These are phyloP conservation scores for Psammodynastes pulverulentus DNA, from an alignment of 2,113 vertebrate genomes.

Conservation along the genomic window DNA sequence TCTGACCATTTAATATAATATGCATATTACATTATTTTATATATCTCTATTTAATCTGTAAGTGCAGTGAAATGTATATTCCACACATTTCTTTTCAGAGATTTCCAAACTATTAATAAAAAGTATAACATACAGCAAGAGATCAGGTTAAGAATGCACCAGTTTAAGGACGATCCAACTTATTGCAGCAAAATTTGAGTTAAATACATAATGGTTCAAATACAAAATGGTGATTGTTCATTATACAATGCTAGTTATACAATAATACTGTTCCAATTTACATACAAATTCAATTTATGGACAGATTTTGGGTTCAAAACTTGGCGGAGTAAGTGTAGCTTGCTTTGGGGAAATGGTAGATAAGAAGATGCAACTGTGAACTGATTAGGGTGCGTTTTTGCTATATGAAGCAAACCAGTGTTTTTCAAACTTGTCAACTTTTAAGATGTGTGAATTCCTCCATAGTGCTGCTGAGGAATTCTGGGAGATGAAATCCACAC, in stretches of 20 bases:
- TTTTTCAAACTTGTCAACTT: background rate
- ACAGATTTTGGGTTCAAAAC: background rate
- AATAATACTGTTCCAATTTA: background rate
- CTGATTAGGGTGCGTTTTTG: background rate
- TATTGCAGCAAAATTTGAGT: background rate
- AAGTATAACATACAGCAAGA: background rate
- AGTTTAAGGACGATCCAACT: background rate
- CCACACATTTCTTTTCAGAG: background rate
- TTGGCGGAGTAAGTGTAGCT: background rate
- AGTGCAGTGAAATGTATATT: background rate
- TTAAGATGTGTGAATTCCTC: background rate
- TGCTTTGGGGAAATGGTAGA: background rate
- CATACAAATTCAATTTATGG: background rate
- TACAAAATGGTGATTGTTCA: background rate
- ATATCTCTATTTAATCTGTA: background rate
- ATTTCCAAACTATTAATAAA: background rate
- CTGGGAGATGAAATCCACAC: background rate
- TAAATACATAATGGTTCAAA: background rate
- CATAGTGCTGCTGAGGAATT: background rate
- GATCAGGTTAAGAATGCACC: background rate
- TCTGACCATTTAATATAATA: background rate
- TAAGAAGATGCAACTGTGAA: background rate
- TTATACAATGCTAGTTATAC: background rate
- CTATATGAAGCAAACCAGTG: background rate
- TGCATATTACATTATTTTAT: background rate